Percentiles rank a stretch among this genome's conserved stretches.
Conservation (phyloP, 2,888 invertebrate genomes). For the Poecilus cupreus region DNA sequence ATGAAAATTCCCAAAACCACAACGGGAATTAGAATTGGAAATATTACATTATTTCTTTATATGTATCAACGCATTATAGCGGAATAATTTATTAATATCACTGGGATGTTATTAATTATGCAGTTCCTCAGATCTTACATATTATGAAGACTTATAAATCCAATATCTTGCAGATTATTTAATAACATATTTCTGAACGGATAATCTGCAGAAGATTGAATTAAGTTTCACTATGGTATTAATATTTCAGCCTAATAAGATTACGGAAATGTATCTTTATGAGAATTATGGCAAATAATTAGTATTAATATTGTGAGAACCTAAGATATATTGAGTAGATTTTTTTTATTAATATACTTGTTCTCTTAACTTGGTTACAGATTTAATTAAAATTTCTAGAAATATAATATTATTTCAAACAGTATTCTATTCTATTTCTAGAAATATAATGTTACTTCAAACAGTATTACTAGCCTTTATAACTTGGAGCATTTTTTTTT, state of each 20-base stretch:
- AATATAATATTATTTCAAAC: too few species aligned
- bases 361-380: too few species aligned
- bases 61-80: background rate
- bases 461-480: too few species aligned
- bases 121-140: conserved; percentile 15
- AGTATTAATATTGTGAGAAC: too few species aligned
- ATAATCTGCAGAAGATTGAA: conserved; percentile 2
- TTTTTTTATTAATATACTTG: too few species aligned
- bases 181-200: conserved; percentile 15
- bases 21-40: background rate
- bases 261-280: background rate
- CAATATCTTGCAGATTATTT: conserved; percentile 5
- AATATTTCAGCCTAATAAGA: conserved; percentile 18
- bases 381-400: too few species aligned
- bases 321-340: too few species aligned
- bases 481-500: too few species aligned
- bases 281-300: too few species aligned
- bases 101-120: background rate
- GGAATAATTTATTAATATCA: background rate
- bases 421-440: too few species aligned
- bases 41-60: background rate
- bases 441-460: too few species aligned
- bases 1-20: background rate
- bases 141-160: background rate
- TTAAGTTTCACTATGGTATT: conserved; percentile 8